Conservation (phyloP, 2,797 vertebrate genomes). For the Huso huso region DNA sequence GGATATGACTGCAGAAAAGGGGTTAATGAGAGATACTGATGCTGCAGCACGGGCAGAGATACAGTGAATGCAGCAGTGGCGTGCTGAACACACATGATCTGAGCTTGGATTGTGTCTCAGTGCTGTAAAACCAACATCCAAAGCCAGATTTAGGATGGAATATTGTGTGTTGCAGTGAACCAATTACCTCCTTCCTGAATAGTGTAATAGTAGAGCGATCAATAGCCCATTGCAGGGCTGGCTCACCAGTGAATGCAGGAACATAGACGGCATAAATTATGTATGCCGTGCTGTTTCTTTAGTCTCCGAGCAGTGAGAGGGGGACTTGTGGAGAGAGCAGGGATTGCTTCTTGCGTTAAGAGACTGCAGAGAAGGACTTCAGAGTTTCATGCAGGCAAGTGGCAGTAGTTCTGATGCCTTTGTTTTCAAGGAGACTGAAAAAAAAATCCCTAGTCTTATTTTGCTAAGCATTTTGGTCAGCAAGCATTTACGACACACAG, state of each 20-base stretch:
- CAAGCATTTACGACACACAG: constrained; percentile 40
- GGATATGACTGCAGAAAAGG: constrained; percentile 15
- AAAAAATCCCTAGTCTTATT: constrained; percentile 39
- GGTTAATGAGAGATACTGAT: background rate
- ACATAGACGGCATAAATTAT: constrained; percentile 65
- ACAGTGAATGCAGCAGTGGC: background rate
- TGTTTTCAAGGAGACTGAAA: constrained; percentile 40
- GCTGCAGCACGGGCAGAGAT: background rate
- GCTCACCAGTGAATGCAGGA: constrained; percentile 50
- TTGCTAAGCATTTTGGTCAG: constrained; percentile 45
- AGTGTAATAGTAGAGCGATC: constrained; percentile 53
- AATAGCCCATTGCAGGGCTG: constrained; percentile 59
- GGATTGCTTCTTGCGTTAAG: constrained; percentile 53
- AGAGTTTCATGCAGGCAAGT: constrained; percentile 42
- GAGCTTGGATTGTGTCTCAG: background rate
- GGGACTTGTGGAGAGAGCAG: constrained; percentile 51
- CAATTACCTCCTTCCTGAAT: constrained; percentile 41
- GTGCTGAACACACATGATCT: background rate
- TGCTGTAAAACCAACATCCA: constrained; percentile 15
- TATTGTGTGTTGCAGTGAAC: constrained; percentile 39
- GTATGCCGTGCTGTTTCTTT: constrained; percentile 40
- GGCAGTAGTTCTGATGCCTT: constrained; percentile 41
- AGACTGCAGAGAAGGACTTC: constrained; percentile 60
- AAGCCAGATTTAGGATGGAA: constrained; percentile 16
- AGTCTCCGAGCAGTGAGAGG: constrained; percentile 33